Evolutionary conservation across 64 coral and sea anemone genomes (phyloP).

Genomic region (Cladopsammia gracilis): DNA sequence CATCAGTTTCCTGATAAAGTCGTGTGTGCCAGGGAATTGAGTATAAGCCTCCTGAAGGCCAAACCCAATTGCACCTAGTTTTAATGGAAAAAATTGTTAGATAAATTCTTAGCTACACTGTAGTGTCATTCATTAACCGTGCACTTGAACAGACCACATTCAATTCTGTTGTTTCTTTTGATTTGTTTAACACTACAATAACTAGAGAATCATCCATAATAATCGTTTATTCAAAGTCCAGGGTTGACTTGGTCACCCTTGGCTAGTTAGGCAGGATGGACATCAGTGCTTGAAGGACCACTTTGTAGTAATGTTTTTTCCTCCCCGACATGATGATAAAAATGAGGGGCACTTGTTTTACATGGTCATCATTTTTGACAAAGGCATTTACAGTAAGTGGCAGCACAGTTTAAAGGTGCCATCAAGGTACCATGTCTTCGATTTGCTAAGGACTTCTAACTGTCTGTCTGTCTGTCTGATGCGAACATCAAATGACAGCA

Average conservation of each 20-base stretch:
- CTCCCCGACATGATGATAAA: constrained; percentile 57
- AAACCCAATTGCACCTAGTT: neutral
- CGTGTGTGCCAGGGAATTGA: neutral
- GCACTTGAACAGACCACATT: too few relatives aligned
- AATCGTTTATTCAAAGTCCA: too few relatives aligned
- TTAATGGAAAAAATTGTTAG: neutral
- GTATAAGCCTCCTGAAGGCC: neutral
- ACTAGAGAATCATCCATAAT: too few relatives aligned
- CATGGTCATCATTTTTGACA: constrained; percentile 9
- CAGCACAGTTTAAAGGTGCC: constrained; percentile 62
- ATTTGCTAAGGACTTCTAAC: neutral
- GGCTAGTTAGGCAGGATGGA: neutral
- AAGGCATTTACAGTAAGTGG: constrained; percentile 39
- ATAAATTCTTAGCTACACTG: too few relatives aligned
- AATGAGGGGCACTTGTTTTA: constrained; percentile 41
- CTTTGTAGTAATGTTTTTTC: constrained; percentile 44
- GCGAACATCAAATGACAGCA: constrained; percentile 55
- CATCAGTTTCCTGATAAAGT: neutral
- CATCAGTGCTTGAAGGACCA: constrained; percentile 10
- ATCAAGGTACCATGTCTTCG: constrained; percentile 61
- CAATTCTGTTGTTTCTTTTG: too few relatives aligned
- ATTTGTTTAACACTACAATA: too few relatives aligned
- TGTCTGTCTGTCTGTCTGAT: constrained; percentile 53
- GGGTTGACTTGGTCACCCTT: neutral
- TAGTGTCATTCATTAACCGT: too few relatives aligned